Base-by-base conservation (phyloP, 2,797 vertebrate genomes). In the Mormyrops attenuatus region DNA sequence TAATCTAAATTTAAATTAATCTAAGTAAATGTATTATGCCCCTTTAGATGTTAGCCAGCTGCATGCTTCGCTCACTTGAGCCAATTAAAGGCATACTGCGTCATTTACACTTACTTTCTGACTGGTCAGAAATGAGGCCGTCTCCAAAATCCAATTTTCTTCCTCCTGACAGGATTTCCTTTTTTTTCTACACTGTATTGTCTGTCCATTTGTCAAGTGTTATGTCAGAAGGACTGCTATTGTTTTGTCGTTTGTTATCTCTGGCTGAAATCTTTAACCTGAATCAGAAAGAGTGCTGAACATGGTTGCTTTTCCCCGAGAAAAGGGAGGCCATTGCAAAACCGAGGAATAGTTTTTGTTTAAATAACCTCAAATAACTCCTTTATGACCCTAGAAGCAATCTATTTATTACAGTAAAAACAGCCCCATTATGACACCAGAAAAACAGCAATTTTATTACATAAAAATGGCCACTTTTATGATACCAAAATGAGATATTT, bases 91-190 rank as follows among this genome's bases (percentile, higher is more conserved):
- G 91, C 94, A 94, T 94, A 93, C 94, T 94, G 93, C 95, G 92
- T 94, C 93, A 90, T 93, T 95, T 95, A 95, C 94, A 94, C 93
- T 91, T 94, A 94, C 93, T 92, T 92, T 94, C 93, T 92, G 93
- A 95, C 94, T 94, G 94, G 95, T 95, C 95, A 38, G 53, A 95
- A 94, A 95, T 95, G 95, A 96, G 95, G 92, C 94, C 89, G 94
- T 95, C 93, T 94, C 92, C 91, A 95, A 96, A 96, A 96, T 95
- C 95, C 94, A 96, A 95, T 96, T 96, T 96, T 96, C 95, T 95
- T 92, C 95, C 95, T 95, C 92, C 93, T 92, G 92, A 94, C 94
- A 94, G 93, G 94, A 77, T 93, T 93, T 94, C 94, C 93, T 94
- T 95, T 94, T 94, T 93, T 94, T 95, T 94, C 94, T 94, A 93